phyloP scores from a whole-genome alignment of 2,113 vertebrate species.

The Plotosus lineatus region DNA sequence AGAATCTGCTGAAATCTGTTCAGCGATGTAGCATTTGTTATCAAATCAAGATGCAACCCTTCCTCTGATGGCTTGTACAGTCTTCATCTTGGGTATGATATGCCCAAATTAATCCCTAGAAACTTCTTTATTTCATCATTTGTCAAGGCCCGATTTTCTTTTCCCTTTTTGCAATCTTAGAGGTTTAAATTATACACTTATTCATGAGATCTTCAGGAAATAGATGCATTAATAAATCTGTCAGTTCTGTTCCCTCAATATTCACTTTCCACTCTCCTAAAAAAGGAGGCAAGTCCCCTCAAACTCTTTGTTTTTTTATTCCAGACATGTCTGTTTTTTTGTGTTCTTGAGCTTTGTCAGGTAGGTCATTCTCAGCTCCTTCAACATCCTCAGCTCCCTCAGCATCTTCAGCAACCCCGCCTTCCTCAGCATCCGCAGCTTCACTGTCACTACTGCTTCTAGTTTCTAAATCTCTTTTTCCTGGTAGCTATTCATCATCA shows the following conservation, averaged over 20 bases:
- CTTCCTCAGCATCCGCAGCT: too few species aligned
- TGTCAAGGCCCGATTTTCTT: too few species aligned
- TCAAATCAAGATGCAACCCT: not conserved
- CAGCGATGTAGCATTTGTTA: constrained; percentile 36
- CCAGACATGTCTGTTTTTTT: not conserved
- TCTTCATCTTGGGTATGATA: constrained; percentile 20
- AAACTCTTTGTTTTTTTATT: not conserved
- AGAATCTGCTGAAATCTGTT: constrained; percentile 33
- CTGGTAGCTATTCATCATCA: not conserved
- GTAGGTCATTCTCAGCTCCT: not conserved
- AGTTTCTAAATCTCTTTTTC: too few species aligned
- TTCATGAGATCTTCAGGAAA: too few species aligned
- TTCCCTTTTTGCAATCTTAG: too few species aligned
- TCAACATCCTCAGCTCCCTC: not conserved
- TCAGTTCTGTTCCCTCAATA: not conserved
- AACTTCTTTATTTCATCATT: constrained; percentile 31
- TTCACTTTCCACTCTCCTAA: not conserved
- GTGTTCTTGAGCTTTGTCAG: too few species aligned
- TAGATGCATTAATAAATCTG: too few species aligned
- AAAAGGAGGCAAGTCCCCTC: not conserved
- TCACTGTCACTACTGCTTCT: not conserved
- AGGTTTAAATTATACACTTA: too few species aligned
- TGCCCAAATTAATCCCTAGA: constrained; percentile 42
- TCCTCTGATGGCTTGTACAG: constrained; percentile 33
- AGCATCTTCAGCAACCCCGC: too few species aligned